phyloP scores from a whole-genome alignment of 2,888 invertebrate genomes.

The Siphonodentalium dalli region DNA sequence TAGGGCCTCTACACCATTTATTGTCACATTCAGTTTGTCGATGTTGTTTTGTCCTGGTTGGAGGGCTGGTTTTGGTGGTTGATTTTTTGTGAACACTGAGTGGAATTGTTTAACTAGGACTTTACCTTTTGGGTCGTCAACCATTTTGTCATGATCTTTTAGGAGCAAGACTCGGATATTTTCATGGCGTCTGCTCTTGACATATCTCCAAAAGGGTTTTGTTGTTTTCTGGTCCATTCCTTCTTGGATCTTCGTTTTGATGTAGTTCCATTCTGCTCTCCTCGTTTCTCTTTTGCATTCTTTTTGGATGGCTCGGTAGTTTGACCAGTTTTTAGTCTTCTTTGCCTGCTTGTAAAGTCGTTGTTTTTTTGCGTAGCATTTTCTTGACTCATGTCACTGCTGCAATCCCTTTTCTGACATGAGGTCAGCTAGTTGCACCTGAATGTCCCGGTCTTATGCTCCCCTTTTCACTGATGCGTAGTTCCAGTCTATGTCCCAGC shows the following conservation, averaged over 20 bases:
- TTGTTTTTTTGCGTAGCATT: constrained; percentile 9
- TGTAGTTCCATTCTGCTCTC: constrained; percentile 21
- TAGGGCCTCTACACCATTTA: too few relatives aligned
- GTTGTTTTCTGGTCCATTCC: constrained; percentile 14
- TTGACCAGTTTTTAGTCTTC: constrained; percentile 6
- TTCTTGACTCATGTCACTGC: too few relatives aligned
- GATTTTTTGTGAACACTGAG: constrained; percentile 19
- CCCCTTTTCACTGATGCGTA: too few relatives aligned
- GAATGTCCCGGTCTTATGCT: too few relatives aligned
- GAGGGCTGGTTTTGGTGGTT: too few relatives aligned
- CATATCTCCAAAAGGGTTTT: constrained; percentile 16
- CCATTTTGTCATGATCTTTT: constrained; percentile 12
- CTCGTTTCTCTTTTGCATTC: constrained; percentile 10
- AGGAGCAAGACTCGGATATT: constrained; percentile 12
- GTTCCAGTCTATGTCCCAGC: too few relatives aligned
- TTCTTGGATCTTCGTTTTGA: constrained; percentile 18
- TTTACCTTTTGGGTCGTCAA: constrained; percentile 12
- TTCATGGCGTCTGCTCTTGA: constrained; percentile 13
- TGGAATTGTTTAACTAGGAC: constrained; percentile 15
- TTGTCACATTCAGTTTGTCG: too few relatives aligned
- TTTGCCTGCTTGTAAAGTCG: constrained; percentile 22
- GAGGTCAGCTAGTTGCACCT: too few relatives aligned
- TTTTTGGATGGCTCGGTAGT: constrained; percentile 12
- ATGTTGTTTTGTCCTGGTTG: too few relatives aligned
- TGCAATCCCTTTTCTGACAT: too few relatives aligned